Conservation (phyloP, 2,113 vertebrate genomes). For the Mixornis gularis region DNA sequence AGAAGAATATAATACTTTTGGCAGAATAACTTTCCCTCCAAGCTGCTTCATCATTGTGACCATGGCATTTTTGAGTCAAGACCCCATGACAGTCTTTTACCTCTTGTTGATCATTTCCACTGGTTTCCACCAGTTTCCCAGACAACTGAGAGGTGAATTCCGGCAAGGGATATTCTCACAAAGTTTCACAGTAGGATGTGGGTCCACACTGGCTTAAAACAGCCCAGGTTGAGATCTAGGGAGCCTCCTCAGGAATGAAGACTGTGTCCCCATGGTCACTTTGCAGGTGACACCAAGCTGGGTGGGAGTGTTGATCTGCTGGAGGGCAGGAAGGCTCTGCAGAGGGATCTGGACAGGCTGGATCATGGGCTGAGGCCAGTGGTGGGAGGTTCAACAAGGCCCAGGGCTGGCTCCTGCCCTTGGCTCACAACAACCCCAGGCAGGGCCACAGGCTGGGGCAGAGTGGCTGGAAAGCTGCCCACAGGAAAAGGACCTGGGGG, state of each 20-base stretch:
- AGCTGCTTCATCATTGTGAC: not conserved
- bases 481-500: not conserved
- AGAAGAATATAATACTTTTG: not conserved
- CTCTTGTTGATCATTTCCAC: not conserved
- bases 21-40: not conserved
- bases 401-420: not conserved
- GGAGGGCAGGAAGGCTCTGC: not conserved
- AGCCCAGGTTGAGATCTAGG: not conserved
- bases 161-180: not conserved
- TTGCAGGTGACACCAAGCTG: accelerated
- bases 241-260: not conserved
- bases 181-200: not conserved
- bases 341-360: not conserved
- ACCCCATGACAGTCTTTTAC: not conserved
- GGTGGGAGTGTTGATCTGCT: not conserved
- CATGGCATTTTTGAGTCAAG: not conserved
- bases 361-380: not conserved
- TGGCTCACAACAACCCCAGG: not conserved
- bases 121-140: not conserved
- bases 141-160: not conserved
- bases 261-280: accelerated
- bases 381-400: not conserved
- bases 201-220: not conserved
- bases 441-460: not conserved
- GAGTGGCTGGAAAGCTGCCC: not conserved